Evolutionary conservation across 2,888 invertebrate species (phyloP).

Genomic region (Diachrysia chrysitis): DNA sequence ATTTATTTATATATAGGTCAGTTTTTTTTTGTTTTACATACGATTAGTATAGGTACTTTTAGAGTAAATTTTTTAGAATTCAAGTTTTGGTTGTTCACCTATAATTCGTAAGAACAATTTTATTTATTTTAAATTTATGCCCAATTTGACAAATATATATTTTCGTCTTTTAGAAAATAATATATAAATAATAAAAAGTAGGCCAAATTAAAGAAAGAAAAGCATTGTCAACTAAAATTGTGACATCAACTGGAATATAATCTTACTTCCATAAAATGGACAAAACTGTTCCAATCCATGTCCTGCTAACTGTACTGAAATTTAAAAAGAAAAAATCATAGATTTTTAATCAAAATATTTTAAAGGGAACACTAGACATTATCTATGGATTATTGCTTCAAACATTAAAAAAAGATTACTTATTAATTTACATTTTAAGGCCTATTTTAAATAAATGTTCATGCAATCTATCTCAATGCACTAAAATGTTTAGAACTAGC

Average conservation of each 20-base stretch:
- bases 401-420: background rate
- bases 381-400: background rate
- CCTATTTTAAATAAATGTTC: background rate
- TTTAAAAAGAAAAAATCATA: slow-evolving; percentile 66
- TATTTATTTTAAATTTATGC: background rate
- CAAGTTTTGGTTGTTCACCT: too few relatives aligned
- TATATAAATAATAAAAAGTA: slow-evolving; percentile 33
- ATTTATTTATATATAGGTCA: too few relatives aligned
- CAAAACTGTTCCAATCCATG: slow-evolving; percentile 82
- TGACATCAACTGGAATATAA: slow-evolving; percentile 62
- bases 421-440: background rate
- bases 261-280: slow-evolving; percentile 86
- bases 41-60: too few relatives aligned
- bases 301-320: slow-evolving; percentile 83
- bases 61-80: too few relatives aligned
- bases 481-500: background rate
- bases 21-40: too few relatives aligned
- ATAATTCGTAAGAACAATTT: too few relatives aligned
- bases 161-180: background rate
- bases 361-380: slow-evolving; percentile 6
- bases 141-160: too few relatives aligned
- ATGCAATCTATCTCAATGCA: background rate
- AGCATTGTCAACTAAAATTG: slow-evolving; percentile 37
- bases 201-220: slow-evolving; percentile 26
- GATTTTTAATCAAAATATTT: slow-evolving; percentile 37